Base-by-base conservation (phyloP, 2,888 invertebrate species). In the Agonopterix subpropinquella region DNA sequence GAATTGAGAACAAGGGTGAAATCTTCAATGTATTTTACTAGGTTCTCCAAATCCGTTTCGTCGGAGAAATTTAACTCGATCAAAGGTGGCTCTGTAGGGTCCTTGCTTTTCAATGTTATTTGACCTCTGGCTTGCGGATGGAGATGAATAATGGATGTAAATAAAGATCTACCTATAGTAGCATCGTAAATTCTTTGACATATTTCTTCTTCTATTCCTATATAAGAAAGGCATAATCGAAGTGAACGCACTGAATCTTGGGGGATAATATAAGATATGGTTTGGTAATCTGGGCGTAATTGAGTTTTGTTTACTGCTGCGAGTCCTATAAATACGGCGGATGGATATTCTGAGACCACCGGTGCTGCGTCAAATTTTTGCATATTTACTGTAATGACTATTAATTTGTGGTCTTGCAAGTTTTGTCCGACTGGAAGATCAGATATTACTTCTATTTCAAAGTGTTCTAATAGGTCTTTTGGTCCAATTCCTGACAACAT, bases 191-290 rank as follows among this genome's bases (percentile, higher is more conserved):
- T 54, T 15, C 56, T 59, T 43, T 65, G 48, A 44, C 68, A 67
- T 11, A 70, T 50, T 5, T 60, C 58, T 8, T 67, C 52, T 7
- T 62, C 90, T 87, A 54, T 90, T 81, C 15, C 88, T 76, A 60
- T 75, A 85, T 69, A 92, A 89, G 43, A 92, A 80, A 52, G 43
- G 35, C 67, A 67, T 10, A 57, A 73, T 36, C 48, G 66, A 67
- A 37, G 50, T 52, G 51, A 4, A 44, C 5, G 4, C 4, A 35
- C 55, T 1, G 46, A 4, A 52, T 56, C 56, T 15, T 53, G 54
- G 36, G 45, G 49, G 11, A 48, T 51, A 45, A 53, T 52, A 37
- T 48, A 60, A 11, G 55, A 62, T 44, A 55, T 56, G 9, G 49
- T 48, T 51, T 61, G 65, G 39, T 64, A 69, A 37, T 70, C 66